phyloP scores from a whole-genome alignment of 1,140 invertebrate genomes.

The Lasioglossum albipes region DNA sequence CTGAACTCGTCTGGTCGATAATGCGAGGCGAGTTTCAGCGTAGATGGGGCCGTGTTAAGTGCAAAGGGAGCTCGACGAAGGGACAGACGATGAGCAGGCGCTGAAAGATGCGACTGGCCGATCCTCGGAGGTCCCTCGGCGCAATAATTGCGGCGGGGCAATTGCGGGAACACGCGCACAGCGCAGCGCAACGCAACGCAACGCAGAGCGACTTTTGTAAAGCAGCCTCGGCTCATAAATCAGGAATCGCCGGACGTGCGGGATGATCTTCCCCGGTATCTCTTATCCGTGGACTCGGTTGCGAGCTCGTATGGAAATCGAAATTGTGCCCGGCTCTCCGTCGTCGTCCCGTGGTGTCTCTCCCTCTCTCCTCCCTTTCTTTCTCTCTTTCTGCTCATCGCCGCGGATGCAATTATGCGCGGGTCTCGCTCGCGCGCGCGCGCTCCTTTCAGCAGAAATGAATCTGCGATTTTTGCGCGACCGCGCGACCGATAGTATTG shows the following conservation, averaged over 20 bases:
- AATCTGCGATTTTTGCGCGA: slow-evolving; percentile 37
- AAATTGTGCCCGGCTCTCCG: slow-evolving; percentile 38
- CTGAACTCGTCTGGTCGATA: slow-evolving; percentile 13
- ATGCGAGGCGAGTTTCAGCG: slow-evolving; percentile 33
- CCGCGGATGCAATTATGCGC: slow-evolving; percentile 53
- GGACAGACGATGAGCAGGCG: not conserved
- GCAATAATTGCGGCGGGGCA: slow-evolving; percentile 56
- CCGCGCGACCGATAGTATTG: slow-evolving; percentile 53
- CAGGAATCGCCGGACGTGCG: slow-evolving; percentile 62
- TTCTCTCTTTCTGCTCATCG: not conserved
- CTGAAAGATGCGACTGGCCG: slow-evolving; percentile 54
- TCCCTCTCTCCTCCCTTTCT: not conserved
- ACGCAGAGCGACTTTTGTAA: slow-evolving; percentile 44
- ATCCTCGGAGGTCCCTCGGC: slow-evolving; percentile 23
- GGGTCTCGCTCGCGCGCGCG: not conserved
- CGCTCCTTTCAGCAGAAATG: slow-evolving; percentile 47
- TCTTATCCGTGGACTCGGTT: slow-evolving; percentile 27
- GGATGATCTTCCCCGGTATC: slow-evolving; percentile 52
- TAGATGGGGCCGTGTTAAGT: slow-evolving; percentile 14
- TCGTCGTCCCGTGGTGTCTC: not conserved
- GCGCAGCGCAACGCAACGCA: slow-evolving; percentile 24
- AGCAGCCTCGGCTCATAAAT: slow-evolving; percentile 66
- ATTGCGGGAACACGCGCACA: slow-evolving; percentile 38
- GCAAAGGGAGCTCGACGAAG: not conserved
- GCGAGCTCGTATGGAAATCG: slow-evolving; percentile 54